These are phyloP conservation scores for Nomada fabriciana DNA, from an alignment of 2,888 invertebrate species.

Conservation along the genomic window DNA sequence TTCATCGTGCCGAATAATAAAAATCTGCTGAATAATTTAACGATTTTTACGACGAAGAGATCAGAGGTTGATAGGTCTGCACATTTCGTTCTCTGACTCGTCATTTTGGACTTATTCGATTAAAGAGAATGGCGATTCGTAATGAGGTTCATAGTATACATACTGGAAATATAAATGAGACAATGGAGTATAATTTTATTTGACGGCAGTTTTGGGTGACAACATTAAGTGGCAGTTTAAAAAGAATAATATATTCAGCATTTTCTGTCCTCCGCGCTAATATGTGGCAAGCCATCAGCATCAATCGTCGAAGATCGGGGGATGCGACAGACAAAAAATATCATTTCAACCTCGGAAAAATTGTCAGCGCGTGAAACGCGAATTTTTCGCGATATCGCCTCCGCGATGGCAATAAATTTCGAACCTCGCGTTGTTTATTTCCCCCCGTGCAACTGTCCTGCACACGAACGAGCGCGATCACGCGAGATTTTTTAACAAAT, in stretches of 20 bases:
- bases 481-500: slow-evolving; percentile 21
- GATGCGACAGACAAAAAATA: neutral
- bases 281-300: neutral
- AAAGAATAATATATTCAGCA: neutral
- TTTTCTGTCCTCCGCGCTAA: neutral
- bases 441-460: neutral
- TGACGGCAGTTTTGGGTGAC: no score
- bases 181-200: neutral
- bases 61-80: neutral
- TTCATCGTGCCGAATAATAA: neutral
- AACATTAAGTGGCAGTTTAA: no score
- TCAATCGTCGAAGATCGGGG: slow-evolving; percentile 9
- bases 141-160: neutral
- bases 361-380: slow-evolving; percentile 3
- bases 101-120: slow-evolving; percentile 8
- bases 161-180: neutral
- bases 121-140: neutral
- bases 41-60: neutral
- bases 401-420: slow-evolving; percentile 33
- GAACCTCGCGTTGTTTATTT: slow-evolving; percentile 10
- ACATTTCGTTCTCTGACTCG: neutral
- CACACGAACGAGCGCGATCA: neutral
- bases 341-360: slow-evolving; percentile 14
- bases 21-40: slow-evolving; percentile 14
- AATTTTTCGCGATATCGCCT: slow-evolving; percentile 35